phyloP scores from a whole-genome alignment of 2,797 vertebrate species.

The Anabacerthia variegaticeps region DNA sequence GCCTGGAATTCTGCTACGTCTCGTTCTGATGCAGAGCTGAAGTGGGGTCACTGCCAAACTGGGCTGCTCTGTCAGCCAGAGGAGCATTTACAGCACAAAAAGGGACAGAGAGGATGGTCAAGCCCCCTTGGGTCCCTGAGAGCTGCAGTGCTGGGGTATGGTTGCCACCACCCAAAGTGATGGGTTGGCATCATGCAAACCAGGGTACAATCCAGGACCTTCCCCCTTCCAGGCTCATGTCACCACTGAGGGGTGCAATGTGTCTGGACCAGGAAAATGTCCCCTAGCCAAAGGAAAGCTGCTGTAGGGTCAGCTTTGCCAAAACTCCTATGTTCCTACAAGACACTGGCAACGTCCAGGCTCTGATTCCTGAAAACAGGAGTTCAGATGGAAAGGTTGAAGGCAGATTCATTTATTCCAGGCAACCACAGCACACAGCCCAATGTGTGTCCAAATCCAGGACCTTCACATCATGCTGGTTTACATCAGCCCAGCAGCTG shows the following conservation, averaged over 20 bases:
- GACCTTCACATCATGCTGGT: rapidly evolving
- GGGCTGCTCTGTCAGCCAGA: neutral
- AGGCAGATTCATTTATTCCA: neutral
- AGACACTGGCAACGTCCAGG: neutral
- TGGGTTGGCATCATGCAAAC: rapidly evolving
- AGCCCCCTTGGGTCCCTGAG: rapidly evolving
- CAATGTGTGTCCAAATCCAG: neutral
- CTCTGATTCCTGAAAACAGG: neutral
- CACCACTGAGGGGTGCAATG: rapidly evolving
- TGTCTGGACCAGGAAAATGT: neutral
- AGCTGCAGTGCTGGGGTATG: neutral
- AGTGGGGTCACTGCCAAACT: neutral
- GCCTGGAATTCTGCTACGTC: neutral
- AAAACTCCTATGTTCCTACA: rapidly evolving
- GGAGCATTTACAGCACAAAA: neutral
- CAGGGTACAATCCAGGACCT: neutral
- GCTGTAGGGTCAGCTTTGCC: neutral
- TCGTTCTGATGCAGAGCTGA: neutral
- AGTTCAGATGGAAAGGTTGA: neutral
- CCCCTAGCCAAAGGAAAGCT: neutral
- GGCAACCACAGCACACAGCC: neutral
- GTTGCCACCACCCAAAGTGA: rapidly evolving
- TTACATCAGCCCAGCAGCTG: neutral
- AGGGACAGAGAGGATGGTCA: neutral
- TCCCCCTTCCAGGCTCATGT: neutral